These are phyloP conservation scores for Pagrus major DNA, from an alignment of 2,113 vertebrate genomes.

Conservation along the genomic window DNA sequence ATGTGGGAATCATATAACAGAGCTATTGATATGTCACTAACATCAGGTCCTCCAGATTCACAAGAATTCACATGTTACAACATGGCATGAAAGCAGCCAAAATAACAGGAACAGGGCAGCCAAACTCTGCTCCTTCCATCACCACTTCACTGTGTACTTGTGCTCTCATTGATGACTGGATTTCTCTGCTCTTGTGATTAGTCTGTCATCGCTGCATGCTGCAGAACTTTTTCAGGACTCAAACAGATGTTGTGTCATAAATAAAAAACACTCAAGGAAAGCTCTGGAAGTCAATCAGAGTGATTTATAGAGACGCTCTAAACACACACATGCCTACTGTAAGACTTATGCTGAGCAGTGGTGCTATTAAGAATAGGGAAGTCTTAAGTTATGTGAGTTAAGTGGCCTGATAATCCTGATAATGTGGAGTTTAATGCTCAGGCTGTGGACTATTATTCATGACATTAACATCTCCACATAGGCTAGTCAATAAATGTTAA, in stretches of 20 bases:
- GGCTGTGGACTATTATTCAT: neutral
- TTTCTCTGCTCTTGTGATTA: constrained; percentile 37
- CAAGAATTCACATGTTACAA: constrained; percentile 9
- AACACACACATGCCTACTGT: neutral
- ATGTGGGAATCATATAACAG: neutral
- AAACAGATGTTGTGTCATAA: constrained; percentile 2
- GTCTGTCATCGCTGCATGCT: constrained; percentile 12
- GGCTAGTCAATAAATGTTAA: neutral
- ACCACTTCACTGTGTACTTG: constrained; percentile 48
- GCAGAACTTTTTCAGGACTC: constrained; percentile 16
- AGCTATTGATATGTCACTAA: neutral
- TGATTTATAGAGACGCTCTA: neutral
- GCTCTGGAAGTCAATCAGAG: neutral
- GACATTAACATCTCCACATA: neutral
- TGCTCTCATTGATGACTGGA: constrained; percentile 35
- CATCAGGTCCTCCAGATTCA: constrained; percentile 11
- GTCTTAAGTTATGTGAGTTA: neutral
- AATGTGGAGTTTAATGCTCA: neutral
- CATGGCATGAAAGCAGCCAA: constrained; percentile 48
- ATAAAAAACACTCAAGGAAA: constrained; percentile 7
- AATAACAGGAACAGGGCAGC: constrained; percentile 42
- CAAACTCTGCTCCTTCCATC: constrained; percentile 36
- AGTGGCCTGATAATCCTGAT: neutral
- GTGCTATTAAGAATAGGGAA: neutral
- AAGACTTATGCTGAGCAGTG: neutral